These are phyloP conservation scores for Troides oblongomaculatus DNA, from an alignment of 2,888 invertebrate species.

Conservation along the genomic window DNA sequence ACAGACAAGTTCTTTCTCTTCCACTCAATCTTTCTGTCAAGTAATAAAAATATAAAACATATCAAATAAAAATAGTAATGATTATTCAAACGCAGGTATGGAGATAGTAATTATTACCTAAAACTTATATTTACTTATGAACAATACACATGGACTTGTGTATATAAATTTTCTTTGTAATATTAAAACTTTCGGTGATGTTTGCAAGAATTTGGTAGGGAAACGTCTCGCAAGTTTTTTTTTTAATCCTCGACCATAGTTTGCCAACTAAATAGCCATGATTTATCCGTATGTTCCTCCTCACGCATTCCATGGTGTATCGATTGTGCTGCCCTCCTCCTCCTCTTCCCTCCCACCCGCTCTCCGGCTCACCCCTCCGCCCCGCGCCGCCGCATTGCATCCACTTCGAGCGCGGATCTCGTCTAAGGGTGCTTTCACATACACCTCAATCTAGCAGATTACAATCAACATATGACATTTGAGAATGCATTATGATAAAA, in stretches of 20 bases:
- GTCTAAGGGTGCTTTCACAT: slow-evolving; percentile 18
- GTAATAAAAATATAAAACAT: too few species aligned
- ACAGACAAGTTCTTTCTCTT: too few species aligned
- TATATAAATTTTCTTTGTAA: background rate
- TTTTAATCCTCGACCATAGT: slow-evolving; percentile 1
- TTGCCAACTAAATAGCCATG: slow-evolving; percentile 14
- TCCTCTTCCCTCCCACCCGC: slow-evolving; percentile 38
- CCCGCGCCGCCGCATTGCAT: slow-evolving; percentile 34
- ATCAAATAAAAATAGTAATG: too few species aligned
- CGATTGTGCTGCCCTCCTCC: slow-evolving; percentile 53
- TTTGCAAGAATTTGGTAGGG: background rate
- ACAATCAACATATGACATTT: background rate
- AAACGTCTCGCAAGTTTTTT: background rate
- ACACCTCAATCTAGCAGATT: background rate
- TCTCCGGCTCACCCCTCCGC: slow-evolving; percentile 38
- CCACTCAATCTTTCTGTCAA: too few species aligned
- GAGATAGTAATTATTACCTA: too few species aligned
- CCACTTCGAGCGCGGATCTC: slow-evolving; percentile 18
- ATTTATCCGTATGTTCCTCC: slow-evolving; percentile 18
- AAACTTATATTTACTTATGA: too few species aligned
- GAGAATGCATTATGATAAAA: background rate
- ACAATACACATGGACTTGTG: too few species aligned
- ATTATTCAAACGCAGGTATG: too few species aligned
- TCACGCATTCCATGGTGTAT: slow-evolving; percentile 65
- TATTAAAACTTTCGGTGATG: background rate